Conservation (phyloP, 2,888 invertebrate genomes). For the Oscheius myriophilus region DNA sequence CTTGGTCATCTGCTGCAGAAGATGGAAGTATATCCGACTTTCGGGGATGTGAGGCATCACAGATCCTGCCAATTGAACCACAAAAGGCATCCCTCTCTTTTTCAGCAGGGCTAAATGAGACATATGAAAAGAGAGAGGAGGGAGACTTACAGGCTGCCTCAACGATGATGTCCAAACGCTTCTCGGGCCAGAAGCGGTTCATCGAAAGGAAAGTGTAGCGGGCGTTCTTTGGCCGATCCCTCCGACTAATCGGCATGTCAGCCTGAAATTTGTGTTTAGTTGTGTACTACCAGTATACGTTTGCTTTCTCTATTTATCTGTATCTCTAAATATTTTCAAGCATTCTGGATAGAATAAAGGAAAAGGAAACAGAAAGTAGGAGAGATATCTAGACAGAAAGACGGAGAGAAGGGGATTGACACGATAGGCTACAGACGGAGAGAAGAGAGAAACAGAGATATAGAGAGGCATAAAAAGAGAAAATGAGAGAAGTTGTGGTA, state of each 20-base stretch:
- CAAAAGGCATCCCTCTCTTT: conserved; percentile 47
- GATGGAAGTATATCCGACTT: conserved; percentile 72
- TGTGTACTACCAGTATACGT: too few species aligned
- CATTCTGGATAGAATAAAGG: too few species aligned
- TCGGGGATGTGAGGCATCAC: conserved; percentile 73
- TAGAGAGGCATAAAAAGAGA: neutral
- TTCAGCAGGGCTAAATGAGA: conserved; percentile 63
- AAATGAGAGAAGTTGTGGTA: neutral
- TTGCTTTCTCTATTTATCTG: too few species aligned
- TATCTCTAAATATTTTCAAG: too few species aligned
- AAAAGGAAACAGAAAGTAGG: neutral
- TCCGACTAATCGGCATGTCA: conserved; percentile 49
- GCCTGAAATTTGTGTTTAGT: conserved; percentile 35
- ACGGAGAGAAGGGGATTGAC: neutral
- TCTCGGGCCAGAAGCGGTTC: conserved; percentile 70
- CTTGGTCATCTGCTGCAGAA: conserved; percentile 71
- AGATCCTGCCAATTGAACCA: conserved; percentile 70
- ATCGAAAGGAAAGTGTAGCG: conserved; percentile 67
- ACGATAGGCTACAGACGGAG: neutral
- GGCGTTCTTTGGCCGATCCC: conserved; percentile 52
- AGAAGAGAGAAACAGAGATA: too few species aligned
- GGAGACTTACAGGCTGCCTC: conserved; percentile 62
- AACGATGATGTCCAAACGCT: conserved; percentile 68
- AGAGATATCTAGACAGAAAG: neutral
- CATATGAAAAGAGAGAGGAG: neutral